These are phyloP conservation scores for Cerastoderma edule DNA, from an alignment of 2,888 invertebrate genomes.

Conservation along the genomic window DNA sequence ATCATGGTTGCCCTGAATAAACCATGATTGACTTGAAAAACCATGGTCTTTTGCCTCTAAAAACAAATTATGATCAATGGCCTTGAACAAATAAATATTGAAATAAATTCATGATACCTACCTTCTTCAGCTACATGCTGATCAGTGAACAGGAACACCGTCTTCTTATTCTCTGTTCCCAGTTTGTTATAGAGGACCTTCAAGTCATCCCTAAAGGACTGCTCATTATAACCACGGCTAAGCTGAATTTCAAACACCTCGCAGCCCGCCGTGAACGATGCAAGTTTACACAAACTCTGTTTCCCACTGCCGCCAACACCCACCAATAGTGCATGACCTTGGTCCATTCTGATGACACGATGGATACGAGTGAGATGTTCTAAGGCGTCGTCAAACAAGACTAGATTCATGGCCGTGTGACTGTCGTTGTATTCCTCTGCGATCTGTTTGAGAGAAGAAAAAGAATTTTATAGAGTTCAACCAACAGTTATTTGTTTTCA, in stretches of 20 bases:
- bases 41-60: too few relatives aligned
- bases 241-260: constrained; percentile 92
- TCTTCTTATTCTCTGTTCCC: constrained; percentile 91
- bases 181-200: constrained; percentile 91
- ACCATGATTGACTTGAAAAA: too few relatives aligned
- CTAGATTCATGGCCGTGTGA: constrained; percentile 89
- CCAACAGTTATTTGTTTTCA: too few relatives aligned
- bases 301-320: constrained; percentile 97
- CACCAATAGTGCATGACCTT: constrained; percentile 93
- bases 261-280: constrained; percentile 93
- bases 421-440: constrained; percentile 93
- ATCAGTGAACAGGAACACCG: constrained; percentile 93
- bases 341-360: constrained; percentile 91
- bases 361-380: constrained; percentile 95
- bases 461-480: too few relatives aligned
- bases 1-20: too few relatives aligned
- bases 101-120: too few relatives aligned
- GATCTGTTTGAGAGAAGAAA: too few relatives aligned
- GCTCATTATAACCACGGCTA: constrained; percentile 93
- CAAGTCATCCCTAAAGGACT: constrained; percentile 93
- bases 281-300: constrained; percentile 90
- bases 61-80: too few relatives aligned
- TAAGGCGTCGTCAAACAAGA: constrained; percentile 95
- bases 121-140: constrained; percentile 88
- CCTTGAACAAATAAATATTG: too few relatives aligned